Evolutionary conservation across 1,140 invertebrate species (phyloP), one percentile per base, ranked within the genome.

Genomic region (Trialeurodes vaporariorum): DNA sequence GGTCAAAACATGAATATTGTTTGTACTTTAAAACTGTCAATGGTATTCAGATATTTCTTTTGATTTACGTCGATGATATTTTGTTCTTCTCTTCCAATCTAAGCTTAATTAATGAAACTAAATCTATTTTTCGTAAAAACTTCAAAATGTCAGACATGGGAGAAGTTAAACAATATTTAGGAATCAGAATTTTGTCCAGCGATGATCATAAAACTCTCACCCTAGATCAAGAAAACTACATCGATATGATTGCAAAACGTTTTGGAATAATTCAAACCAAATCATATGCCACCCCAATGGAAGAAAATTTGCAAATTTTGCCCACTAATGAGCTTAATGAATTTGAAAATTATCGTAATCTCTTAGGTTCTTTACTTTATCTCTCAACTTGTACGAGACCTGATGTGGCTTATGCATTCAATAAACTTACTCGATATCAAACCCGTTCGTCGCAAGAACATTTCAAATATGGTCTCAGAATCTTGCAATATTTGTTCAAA

Each of bases 61-160:
- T n/a, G 34, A 23, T 21, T 27, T 40, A 34, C 40, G 64, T 65
- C 27, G 27, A 65, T 40, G 64, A 65, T 65, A 22, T 65, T 17
- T 17, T 49, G 5, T 9, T 49, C 17, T 49, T 49, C 5, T 49
- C 34, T 49, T 49, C 34, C 5, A 34, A 59, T 65, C 25, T 25
- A 21, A 59, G 23, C n/a, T 25, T 23, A 1, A 34, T 65, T 24
- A 65, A 65, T 25, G 21, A 58, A 13, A n/a, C 59, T 2, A 65
- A 65, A 59, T 21, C 9, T 9, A 2, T 25, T 25, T 25, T 65
- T 22, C 40, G 59, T 25, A 49, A 59, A 25, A 49, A 25, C 13
- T 65, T 65, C 58, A 13, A 59, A 25, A 65, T 65, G 64, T 58
- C n/a, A 40, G 64, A 65, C 26, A 25, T 65, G 9, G 64, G 49